Conservation (phyloP, 2,797 vertebrate species). For the Urocyon cinereoargenteus region DNA sequence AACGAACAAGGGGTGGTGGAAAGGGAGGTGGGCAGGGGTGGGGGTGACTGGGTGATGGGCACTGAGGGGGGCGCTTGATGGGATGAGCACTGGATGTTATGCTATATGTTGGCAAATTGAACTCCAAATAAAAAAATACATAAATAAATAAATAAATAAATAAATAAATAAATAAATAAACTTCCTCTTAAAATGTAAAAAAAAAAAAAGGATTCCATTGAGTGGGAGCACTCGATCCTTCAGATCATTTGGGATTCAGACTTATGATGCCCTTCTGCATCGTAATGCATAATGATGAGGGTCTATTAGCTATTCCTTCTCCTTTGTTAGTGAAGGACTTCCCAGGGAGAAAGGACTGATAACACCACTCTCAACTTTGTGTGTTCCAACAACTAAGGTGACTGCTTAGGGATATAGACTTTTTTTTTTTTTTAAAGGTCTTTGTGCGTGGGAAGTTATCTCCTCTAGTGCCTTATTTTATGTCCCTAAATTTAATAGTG, state of each 20-base stretch:
- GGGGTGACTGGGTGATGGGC: too few species aligned
- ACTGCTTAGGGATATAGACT: constrained; percentile 64
- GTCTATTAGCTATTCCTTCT: not conserved
- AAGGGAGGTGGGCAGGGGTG: too few species aligned
- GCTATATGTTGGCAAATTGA: too few species aligned
- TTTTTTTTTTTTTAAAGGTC: not conserved
- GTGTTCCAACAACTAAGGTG: constrained; percentile 74
- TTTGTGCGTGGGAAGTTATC: constrained; percentile 81
- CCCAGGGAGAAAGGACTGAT: constrained; percentile 73
- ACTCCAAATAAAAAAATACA: too few species aligned
- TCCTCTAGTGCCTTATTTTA: constrained; percentile 81
- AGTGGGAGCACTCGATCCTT: not conserved
- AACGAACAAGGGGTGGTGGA: too few species aligned
- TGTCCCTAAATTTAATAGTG: constrained; percentile 83
- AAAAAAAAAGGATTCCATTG: not conserved
- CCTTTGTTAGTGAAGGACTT: constrained; percentile 39
- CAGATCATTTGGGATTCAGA: not conserved
- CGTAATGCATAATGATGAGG: not conserved
- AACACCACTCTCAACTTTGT: constrained; percentile 78
- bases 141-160: too few species aligned
- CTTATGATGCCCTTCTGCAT: not conserved
- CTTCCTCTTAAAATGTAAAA: too few species aligned
- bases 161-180: too few species aligned
- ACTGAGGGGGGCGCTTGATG: too few species aligned
- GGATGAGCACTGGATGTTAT: too few species aligned